phyloP scores from a whole-genome alignment of 2,797 vertebrate species.

The Lepidocolaptes lacrymiger region DNA sequence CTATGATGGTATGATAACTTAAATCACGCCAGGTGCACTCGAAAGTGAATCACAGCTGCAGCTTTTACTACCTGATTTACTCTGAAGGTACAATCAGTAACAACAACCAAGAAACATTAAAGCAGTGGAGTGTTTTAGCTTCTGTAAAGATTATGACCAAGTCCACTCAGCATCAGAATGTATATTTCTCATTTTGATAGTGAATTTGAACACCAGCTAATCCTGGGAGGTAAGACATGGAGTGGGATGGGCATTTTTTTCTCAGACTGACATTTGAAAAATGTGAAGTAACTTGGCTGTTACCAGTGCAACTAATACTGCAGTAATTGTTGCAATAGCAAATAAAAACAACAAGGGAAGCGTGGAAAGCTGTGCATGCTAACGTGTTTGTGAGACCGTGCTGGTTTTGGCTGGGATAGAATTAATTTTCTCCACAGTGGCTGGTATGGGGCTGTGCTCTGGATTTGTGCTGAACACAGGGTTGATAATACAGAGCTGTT shows the following conservation, averaged over 20 bases:
- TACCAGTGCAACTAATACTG: not conserved
- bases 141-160: not conserved
- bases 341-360: not conserved
- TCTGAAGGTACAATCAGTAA: not conserved
- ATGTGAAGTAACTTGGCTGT: not conserved
- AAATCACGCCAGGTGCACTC: fast-evolving
- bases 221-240: not conserved
- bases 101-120: not conserved
- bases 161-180: not conserved
- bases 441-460: not conserved
- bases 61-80: not conserved
- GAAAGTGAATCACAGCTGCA: not conserved
- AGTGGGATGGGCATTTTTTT: not conserved
- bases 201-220: not conserved
- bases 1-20: not conserved
- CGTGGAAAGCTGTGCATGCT: not conserved
- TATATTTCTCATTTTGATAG: not conserved
- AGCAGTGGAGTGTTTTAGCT: not conserved
- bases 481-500: not conserved
- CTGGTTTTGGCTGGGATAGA: not conserved
- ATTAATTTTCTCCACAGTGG: not conserved
- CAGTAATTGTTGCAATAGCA: not conserved
- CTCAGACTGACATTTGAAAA: not conserved
- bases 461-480: not conserved
- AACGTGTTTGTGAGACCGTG: not conserved